These are phyloP conservation scores for Tanypteryx hageni DNA, from an alignment of 2,888 invertebrate genomes.

Conservation along the genomic window DNA sequence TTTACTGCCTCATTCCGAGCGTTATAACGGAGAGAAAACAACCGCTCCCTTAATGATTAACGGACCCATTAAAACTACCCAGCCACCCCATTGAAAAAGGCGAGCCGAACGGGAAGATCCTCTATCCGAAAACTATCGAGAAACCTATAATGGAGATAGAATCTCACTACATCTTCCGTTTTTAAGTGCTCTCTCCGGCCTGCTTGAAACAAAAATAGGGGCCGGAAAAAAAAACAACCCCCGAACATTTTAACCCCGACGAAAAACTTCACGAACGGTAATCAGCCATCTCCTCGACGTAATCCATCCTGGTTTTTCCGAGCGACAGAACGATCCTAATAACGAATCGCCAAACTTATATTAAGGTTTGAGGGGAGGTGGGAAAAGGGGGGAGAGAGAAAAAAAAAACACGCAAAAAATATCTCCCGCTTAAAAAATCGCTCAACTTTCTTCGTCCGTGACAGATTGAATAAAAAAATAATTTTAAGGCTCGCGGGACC, in stretches of 20 bases:
- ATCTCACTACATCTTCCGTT: constrained; percentile 40
- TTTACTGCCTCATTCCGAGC: neutral
- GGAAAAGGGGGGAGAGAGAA: neutral
- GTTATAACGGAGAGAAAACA: neutral
- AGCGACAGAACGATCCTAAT: constrained; percentile 39
- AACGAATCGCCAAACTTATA: constrained; percentile 60
- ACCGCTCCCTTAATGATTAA: constrained; percentile 35
- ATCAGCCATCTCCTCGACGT: constrained; percentile 48
- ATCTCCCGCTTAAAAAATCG: constrained; percentile 11
- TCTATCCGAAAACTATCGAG: constrained; percentile 43
- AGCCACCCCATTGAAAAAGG: neutral
- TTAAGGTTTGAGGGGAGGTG: neutral
- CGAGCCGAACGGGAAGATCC: neutral
- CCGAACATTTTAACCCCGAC: neutral
- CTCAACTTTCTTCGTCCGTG: constrained; percentile 25
- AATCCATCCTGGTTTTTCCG: constrained; percentile 47
- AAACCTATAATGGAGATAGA: constrained; percentile 39
- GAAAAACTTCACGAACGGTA: neutral
- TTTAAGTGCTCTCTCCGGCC: constrained; percentile 55
- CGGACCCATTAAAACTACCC: constrained; percentile 34
- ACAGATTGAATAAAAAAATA: constrained; percentile 36
- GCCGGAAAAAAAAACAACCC: neutral
- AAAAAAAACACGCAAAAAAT: too few species aligned
- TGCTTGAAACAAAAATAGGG: constrained; percentile 33
- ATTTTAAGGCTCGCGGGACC: neutral